Evolutionary conservation across 2,888 invertebrate genomes (phyloP).

Genomic region (Eudemis profundana): DNA sequence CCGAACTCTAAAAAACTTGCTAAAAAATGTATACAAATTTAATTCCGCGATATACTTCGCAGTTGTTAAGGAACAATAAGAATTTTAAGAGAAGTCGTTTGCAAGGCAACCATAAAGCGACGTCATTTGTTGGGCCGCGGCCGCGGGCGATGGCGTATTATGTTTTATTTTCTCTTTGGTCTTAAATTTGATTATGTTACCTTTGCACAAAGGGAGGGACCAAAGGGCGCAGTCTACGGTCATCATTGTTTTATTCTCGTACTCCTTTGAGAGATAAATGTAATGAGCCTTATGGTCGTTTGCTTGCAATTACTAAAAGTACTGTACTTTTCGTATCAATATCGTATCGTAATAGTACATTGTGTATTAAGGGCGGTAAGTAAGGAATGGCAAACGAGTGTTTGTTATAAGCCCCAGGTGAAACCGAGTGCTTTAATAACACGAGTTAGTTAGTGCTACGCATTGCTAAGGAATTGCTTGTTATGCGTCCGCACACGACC

Average conservation of each 20-base stretch:
- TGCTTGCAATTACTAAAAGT: background rate
- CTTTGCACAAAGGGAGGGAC: slow-evolving; percentile 16
- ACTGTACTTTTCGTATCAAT: too few relatives aligned
- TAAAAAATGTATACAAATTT: background rate
- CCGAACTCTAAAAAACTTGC: background rate
- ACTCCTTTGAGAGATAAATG: background rate
- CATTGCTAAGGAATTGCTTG: too few relatives aligned
- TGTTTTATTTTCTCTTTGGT: slow-evolving; percentile 31
- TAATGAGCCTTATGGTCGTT: background rate
- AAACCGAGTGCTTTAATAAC: too few relatives aligned
- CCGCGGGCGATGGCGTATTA: slow-evolving; percentile 29
- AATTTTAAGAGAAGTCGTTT: slow-evolving; percentile 24
- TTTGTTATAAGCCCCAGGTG: too few relatives aligned
- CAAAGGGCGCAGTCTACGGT: background rate
- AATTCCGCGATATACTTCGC: slow-evolving; percentile 6
- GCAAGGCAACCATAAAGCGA: slow-evolving; percentile 10
- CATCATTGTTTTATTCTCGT: slow-evolving; percentile 21
- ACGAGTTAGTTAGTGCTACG: too few relatives aligned
- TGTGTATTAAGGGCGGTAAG: too few relatives aligned
- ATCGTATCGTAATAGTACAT: too few relatives aligned
- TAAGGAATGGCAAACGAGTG: too few relatives aligned
- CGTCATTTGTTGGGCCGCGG: slow-evolving; percentile 16
- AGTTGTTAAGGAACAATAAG: slow-evolving; percentile 34
- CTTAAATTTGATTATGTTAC: slow-evolving; percentile 37
- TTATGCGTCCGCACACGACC: too few relatives aligned